Evolutionary conservation across 2,888 invertebrate species (phyloP), one percentile per base, ranked within the genome.

Genomic region (Dynastes maya): DNA sequence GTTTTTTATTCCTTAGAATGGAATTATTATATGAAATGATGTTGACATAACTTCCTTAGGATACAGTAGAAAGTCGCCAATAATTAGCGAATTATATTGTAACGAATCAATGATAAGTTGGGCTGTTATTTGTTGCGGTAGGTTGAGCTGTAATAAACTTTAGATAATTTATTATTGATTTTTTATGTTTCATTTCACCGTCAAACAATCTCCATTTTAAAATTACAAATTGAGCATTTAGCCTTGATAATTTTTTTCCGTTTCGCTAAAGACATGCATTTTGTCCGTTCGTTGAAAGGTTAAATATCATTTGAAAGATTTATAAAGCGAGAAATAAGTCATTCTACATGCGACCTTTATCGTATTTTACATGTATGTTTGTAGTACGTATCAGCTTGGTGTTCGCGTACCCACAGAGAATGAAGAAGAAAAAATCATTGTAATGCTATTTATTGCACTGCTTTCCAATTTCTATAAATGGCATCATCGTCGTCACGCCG

Each of bases 171-270:
- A 53, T 32, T 65, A 53, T 2, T 27, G 11, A 13, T 74, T 72
- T 74, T 74, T 22, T 8, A 13, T 29, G 40, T 6, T 61, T 45
- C 45, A 40, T 40, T 32, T 72, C 11, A 27, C 58, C 40, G 72
- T 16, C 58, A 16, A 37, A 37, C 72, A 61, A 61, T 55, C 53
- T 53, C 71, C 61, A 77, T 70, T 77, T 70, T 67, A 70, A 32
- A 70, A 16, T 77, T 61, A 63, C 77, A 68, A 58, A 70, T 72
- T 64, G 67, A 64, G 49, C 53, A 64, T 64, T 72, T 53, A 72
- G 72, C 78, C 78, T 78, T 78, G 78, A 53, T 72, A 16, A 55
- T 45, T 77, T 72, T 78, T 53, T 71, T 63, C 58, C 37, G 40
- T 74, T 61, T 74, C 61, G 63, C 29, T 61, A 53, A 78, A 53